phyloP scores from a whole-genome alignment of 2,113 vertebrate species.

The Apeltes quadracus region DNA sequence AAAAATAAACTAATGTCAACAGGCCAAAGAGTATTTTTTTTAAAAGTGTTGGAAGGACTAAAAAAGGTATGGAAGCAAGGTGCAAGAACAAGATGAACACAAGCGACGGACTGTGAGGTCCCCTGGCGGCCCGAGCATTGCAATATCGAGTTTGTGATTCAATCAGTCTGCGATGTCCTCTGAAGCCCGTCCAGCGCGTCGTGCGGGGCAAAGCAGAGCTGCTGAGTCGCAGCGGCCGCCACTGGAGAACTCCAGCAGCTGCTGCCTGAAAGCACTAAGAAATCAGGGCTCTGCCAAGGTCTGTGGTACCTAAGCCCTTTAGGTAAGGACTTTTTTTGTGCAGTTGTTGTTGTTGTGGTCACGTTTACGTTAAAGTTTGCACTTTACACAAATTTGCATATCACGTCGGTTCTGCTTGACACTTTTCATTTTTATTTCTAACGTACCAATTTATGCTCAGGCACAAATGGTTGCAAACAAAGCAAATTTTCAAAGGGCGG shows the following conservation, averaged over 20 bases:
- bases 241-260: slow-evolving; percentile 31
- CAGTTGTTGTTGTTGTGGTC: no score
- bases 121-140: slow-evolving; percentile 43
- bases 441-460: no score
- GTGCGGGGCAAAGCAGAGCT: slow-evolving; percentile 40
- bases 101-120: slow-evolving; percentile 48
- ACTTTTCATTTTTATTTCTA: no score
- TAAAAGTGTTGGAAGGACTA: neutral
- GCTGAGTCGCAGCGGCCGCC: slow-evolving; percentile 44
- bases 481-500: no score
- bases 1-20: slow-evolving; percentile 16
- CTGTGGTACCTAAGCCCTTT: neutral
- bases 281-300: neutral
- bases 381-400: no score
- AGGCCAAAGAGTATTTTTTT: slow-evolving; percentile 25
- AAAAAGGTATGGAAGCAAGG: slow-evolving; percentile 42
- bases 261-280: slow-evolving; percentile 26
- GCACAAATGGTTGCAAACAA: no score
- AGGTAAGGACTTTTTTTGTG: no score
- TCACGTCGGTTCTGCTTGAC: neutral
- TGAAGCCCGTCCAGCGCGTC: slow-evolving; percentile 37
- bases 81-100: slow-evolving; percentile 46
- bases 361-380: no score
- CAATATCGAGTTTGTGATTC: slow-evolving; percentile 59
- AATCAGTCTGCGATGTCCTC: slow-evolving; percentile 53